phyloP scores from a whole-genome alignment of 2,113 vertebrate species.

The Gopherus flavomarginatus region DNA sequence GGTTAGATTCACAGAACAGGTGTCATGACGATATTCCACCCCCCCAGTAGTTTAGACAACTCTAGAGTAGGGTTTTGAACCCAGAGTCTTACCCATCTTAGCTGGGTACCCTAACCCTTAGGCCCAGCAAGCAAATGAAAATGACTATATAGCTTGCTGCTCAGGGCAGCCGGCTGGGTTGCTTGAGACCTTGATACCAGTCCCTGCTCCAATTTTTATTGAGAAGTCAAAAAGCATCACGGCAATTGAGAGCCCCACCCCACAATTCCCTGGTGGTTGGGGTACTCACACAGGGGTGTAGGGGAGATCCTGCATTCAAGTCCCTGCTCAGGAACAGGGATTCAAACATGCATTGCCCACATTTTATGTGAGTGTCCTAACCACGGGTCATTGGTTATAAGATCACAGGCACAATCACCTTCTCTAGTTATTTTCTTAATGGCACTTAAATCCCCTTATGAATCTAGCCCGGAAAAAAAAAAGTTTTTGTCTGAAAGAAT shows the following conservation, averaged over 20 bases:
- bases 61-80: background rate
- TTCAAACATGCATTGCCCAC: background rate
- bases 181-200: background rate
- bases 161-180: background rate
- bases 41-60: background rate
- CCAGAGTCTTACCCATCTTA: background rate
- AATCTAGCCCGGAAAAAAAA: background rate
- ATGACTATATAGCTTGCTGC: background rate
- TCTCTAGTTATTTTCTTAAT: background rate
- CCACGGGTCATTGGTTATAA: background rate
- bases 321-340: background rate
- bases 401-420: background rate
- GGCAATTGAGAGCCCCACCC: background rate
- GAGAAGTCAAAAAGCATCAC: background rate
- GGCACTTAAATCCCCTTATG: background rate
- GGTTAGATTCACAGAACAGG: background rate
- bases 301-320: background rate
- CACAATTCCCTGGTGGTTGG: background rate
- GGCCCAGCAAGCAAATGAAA: background rate
- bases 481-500: background rate
- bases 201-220: background rate
- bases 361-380: background rate
- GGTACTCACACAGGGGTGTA: background rate
- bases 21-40: background rate
- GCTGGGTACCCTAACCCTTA: background rate